Base-by-base conservation (phyloP, 1,140 invertebrate genomes). In the Ips nitidus region DNA sequence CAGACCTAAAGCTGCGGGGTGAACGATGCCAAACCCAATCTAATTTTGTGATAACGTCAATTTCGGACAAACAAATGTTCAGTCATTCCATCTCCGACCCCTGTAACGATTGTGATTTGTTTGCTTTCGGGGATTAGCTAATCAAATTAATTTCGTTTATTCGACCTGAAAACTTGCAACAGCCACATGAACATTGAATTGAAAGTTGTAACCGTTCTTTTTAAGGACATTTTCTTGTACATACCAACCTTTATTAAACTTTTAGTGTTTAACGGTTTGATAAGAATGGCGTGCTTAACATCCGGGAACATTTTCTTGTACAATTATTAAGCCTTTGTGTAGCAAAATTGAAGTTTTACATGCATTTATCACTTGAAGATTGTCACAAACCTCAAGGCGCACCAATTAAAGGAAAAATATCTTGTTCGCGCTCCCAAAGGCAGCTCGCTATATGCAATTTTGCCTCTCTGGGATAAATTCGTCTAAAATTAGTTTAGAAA, bases 91-190 rank as follows among this genome's bases (percentile, higher is more conserved):
- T 65, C 62, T 42, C 37, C 52, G 62, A 65, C 62, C 62, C 62
- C 62, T 43, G 62, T 53, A 65, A 65, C 52, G 62, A 65, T 56
- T 55, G 52, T 65, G 62, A 65, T 65, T 65, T 65, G 62, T 65
- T 65, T 65, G 5, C 62, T 42, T 65, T 53, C 37, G 42, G 62
- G 62, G 62, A 65, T 65, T n/a, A 52, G 52, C 52, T 65, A 65
- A 65, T 65, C 62, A 65, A 65, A 65, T 65, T 65, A 65, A 65
- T 41, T 65, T 65, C 41, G 56, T 65, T 65, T 65, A 52, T 53
- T n/a, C 41, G 62, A 53, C 52, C 56, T 41, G n/a, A 62, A 55
- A 56, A 65, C 36, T 65, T 65, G 62, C 52, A 42, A 52, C 43
- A 6, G 22, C 45, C 45, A 22, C 22, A 22, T 22, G 22, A 22